Evolutionary conservation across 2,797 vertebrate genomes (phyloP).

Genomic region (Sebastes steindachneri): DNA sequence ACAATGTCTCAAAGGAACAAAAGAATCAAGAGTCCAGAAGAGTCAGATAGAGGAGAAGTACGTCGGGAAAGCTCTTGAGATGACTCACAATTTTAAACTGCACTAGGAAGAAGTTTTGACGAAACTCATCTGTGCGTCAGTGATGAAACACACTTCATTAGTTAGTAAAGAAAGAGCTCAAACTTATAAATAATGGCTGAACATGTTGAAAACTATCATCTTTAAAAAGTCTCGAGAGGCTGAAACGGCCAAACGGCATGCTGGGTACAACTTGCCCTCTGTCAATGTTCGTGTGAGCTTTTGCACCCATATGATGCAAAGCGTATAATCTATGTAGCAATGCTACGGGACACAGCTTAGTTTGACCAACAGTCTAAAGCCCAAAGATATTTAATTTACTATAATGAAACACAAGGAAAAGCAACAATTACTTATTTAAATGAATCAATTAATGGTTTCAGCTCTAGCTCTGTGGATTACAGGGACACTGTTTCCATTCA

Average conservation of each 20-base stretch:
- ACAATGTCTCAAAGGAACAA: background rate
- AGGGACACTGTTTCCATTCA: background rate
- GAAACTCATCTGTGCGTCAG: background rate
- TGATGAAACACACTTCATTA: background rate
- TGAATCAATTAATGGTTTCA: background rate
- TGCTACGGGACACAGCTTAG: background rate
- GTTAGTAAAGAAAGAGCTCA: background rate
- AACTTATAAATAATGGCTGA: background rate
- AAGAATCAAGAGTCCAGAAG: background rate
- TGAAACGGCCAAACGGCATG: too few species aligned
- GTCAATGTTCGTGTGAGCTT: too few species aligned
- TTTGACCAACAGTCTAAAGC: background rate
- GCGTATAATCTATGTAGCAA: too few species aligned
- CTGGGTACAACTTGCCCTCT: too few species aligned
- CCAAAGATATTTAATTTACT: too few species aligned
- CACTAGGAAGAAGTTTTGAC: background rate
- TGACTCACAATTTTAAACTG: background rate
- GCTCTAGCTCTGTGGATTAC: background rate
- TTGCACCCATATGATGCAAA: too few species aligned
- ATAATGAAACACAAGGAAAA: background rate
- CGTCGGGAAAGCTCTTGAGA: background rate
- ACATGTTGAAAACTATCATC: background rate
- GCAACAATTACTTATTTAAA: background rate
- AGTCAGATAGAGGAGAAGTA: background rate
- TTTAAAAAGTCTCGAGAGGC: background rate